phyloP scores from a whole-genome alignment of 2,797 vertebrate genomes.

The Tapera naevia region DNA sequence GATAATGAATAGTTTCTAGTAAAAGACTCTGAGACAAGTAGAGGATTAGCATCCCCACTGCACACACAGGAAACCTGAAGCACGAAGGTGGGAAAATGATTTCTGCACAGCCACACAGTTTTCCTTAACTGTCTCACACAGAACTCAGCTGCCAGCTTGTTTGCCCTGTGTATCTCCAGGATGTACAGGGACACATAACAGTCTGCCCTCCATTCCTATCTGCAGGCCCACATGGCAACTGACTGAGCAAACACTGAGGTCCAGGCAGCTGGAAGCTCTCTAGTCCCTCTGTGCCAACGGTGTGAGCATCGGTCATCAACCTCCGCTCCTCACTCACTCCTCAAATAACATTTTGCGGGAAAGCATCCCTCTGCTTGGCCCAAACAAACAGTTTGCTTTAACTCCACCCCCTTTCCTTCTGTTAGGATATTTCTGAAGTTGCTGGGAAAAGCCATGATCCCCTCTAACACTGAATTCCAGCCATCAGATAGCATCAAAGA shows the following conservation, averaged over 20 bases:
- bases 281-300: not conserved
- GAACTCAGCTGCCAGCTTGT: not conserved
- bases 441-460: slow-evolving; percentile 2
- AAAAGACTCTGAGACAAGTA: not conserved
- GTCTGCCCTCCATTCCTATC: not conserved
- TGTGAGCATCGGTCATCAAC: not conserved
- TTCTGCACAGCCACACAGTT: not conserved
- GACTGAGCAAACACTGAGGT: not conserved
- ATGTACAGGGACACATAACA: not conserved
- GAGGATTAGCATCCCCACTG: not conserved
- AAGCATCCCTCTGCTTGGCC: not conserved
- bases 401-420: not conserved
- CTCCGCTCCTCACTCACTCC: not conserved
- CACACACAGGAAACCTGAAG: not conserved
- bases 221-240: not conserved
- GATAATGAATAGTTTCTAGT: not conserved
- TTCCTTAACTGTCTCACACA: not conserved
- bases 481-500: not conserved
- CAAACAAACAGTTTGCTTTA: not conserved
- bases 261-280: not conserved
- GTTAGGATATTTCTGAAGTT: not conserved
- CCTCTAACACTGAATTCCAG: slow-evolving; percentile 8
- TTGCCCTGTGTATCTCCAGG: not conserved
- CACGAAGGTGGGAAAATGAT: not conserved
- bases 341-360: not conserved